Evolutionary conservation across 2,113 vertebrate genomes (phyloP).

Genomic region (Lamprotornis superbus): DNA sequence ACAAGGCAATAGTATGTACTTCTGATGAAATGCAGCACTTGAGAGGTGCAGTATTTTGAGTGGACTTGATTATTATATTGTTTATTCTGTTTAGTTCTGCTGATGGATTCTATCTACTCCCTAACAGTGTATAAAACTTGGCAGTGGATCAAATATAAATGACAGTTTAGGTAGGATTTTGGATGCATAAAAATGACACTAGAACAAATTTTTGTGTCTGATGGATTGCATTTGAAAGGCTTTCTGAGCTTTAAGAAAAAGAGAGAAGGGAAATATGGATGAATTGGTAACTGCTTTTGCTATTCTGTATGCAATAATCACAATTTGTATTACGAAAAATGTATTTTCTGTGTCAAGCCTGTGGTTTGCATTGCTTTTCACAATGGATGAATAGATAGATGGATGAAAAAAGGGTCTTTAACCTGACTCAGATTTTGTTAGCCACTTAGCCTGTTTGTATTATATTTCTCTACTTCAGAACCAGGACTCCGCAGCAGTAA

Average conservation of each 20-base stretch:
- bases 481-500: neutral
- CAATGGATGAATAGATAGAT: neutral
- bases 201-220: neutral
- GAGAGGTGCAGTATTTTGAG: neutral
- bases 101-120: neutral
- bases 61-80: neutral
- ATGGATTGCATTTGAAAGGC: neutral
- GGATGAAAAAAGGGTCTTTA: neutral
- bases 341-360: neutral
- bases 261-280: neutral
- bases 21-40: neutral
- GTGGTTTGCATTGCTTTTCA: neutral
- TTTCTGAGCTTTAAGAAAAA: neutral
- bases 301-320: neutral
- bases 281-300: neutral
- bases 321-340: neutral
- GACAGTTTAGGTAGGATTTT: neutral
- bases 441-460: neutral
- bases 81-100: neutral
- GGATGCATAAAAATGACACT: neutral
- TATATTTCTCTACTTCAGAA: neutral
- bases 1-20: neutral
- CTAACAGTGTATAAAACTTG: neutral
- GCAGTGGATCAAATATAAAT: neutral
- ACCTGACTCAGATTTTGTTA: neutral